Percentiles rank a stretch among this genome's conserved stretches.
Conservation (phyloP, 1,140 invertebrate species). For the Diachasmimorpha longicaudata region DNA sequence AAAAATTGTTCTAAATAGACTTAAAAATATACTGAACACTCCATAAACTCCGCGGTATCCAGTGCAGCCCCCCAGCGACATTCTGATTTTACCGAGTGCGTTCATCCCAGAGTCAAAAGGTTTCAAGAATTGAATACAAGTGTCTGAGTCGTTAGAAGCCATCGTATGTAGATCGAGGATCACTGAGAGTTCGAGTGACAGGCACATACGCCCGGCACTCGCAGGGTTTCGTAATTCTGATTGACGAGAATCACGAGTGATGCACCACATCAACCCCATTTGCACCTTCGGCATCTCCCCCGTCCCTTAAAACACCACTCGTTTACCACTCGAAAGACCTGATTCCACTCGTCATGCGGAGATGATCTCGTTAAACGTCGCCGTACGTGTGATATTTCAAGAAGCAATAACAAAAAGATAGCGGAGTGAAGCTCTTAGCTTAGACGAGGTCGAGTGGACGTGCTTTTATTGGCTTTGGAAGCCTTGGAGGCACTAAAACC, state of each 20-base stretch:
- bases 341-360: slow-evolving; percentile 54
- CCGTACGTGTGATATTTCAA: neutral
- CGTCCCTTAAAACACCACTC: neutral
- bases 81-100: too few relatives aligned
- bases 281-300: neutral
- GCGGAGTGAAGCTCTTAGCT: neutral
- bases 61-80: too few relatives aligned
- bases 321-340: neutral
- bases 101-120: neutral
- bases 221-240: slow-evolving; percentile 41
- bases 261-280: neutral
- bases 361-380: slow-evolving; percentile 53
- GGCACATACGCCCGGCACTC: slow-evolving; percentile 29
- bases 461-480: slow-evolving; percentile 15
- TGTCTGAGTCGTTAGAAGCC: neutral
- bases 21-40: too few relatives aligned
- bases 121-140: neutral
- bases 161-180: neutral
- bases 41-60: too few relatives aligned
- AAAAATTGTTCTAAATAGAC: too few relatives aligned
- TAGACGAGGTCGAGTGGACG: slow-evolving; percentile 1
- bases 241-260: neutral
- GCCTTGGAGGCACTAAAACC: neutral
- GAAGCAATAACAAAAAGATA: neutral
- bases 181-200: neutral